Conservation (phyloP, 2,113 vertebrate species). For the Pungitius pungitius region DNA sequence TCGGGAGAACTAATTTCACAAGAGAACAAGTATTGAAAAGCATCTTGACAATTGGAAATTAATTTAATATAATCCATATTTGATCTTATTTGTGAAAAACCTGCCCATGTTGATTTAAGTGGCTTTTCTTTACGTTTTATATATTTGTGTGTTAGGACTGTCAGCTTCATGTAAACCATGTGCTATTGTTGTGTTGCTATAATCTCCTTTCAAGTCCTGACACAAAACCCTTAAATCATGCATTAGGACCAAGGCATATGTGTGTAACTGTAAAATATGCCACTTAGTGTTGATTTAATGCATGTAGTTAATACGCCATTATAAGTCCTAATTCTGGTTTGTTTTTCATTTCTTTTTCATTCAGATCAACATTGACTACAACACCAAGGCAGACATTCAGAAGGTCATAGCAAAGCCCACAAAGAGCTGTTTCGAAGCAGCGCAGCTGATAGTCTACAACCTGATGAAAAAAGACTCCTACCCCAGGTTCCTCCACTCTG, state of each 20-base stretch:
- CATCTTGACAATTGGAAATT: not conserved
- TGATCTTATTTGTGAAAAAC: not conserved
- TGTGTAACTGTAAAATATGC: not conserved
- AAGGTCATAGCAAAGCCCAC: constrained; percentile 84
- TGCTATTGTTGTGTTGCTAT: not conserved
- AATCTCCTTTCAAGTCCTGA: not conserved
- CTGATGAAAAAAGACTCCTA: constrained; percentile 98
- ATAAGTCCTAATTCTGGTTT: not conserved
- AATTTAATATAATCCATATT: not conserved
- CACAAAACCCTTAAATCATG: not conserved
- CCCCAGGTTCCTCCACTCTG: constrained; percentile 88
- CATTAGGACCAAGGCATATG: not conserved
- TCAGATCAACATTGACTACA: constrained; percentile 93
- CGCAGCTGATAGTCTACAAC: constrained; percentile 87
- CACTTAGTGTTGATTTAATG: not conserved
- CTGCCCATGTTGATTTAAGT: constrained; percentile 1
- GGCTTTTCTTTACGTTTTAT: constrained; percentile 1
- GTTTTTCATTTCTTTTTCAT: constrained; percentile 9
- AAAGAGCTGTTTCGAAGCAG: constrained; percentile 83
- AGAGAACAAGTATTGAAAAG: not conserved
- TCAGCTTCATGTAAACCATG: not conserved
- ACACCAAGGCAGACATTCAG: constrained; percentile 85
- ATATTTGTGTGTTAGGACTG: not conserved
- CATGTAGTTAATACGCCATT: not conserved
- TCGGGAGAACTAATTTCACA: constrained; percentile 2